These are phyloP conservation scores for Platycheirus albimanus DNA, from an alignment of 2,888 invertebrate species.

Conservation along the genomic window DNA sequence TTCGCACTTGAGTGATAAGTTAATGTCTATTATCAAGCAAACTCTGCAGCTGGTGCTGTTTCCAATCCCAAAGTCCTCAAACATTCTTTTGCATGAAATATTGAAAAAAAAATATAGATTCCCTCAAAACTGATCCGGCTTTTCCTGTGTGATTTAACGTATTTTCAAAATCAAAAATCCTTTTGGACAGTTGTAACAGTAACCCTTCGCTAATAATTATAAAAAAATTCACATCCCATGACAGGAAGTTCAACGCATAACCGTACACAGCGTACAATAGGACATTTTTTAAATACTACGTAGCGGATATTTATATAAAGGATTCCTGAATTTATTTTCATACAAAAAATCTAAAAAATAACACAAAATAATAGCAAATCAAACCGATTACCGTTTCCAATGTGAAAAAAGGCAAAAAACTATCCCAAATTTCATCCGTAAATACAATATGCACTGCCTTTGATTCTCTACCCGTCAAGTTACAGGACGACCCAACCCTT, in stretches of 20 bases:
- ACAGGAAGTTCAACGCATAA: not conserved
- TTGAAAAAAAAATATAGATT: too few relatives aligned
- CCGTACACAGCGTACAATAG: not conserved
- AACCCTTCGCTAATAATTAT: not conserved
- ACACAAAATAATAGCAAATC: not conserved
- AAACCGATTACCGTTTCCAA: slow-evolving; percentile 23
- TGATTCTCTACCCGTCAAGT: not conserved
- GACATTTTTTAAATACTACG: not conserved
- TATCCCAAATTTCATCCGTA: slow-evolving; percentile 6
- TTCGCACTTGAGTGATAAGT: too few relatives aligned
- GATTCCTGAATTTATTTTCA: slow-evolving; percentile 1
- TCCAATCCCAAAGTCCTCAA: too few relatives aligned
- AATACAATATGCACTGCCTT: slow-evolving; percentile 12
- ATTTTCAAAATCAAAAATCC: too few relatives aligned
- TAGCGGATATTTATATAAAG: not conserved
- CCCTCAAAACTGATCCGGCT: too few relatives aligned
- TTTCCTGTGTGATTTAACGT: too few relatives aligned
- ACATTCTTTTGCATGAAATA: too few relatives aligned
- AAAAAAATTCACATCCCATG: slow-evolving; percentile 21
- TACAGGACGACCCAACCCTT: slow-evolving; percentile 10
- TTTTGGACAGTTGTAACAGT: too few relatives aligned
- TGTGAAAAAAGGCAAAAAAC: not conserved
- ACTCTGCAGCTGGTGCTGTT: too few relatives aligned
- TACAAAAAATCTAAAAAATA: slow-evolving; percentile 9
- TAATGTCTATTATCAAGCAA: too few relatives aligned